A percentile compares a stretch with the other conserved stretches of the same genome.
phyloP scores from a whole-genome alignment of 2,888 invertebrate species.

The Netelia inedita region DNA sequence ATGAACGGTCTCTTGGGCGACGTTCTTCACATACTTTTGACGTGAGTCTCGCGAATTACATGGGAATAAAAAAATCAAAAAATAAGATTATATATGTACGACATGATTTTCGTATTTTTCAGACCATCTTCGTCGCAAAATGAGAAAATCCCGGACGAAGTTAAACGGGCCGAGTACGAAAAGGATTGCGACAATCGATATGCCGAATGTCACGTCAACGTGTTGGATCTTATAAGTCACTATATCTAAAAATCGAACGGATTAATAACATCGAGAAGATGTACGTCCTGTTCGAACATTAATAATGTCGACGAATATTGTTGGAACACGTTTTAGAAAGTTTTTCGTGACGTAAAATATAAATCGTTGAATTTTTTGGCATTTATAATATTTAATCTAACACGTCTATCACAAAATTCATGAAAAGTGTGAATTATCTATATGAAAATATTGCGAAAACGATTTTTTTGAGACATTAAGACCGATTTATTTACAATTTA shows the following conservation, averaged over 20 bases:
- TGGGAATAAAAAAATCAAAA: not conserved
- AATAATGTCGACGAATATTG: too few relatives aligned
- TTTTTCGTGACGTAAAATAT: too few relatives aligned
- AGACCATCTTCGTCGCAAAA: constrained; percentile 88
- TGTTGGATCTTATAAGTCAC: constrained; percentile 86
- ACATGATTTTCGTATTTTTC: constrained; percentile 73
- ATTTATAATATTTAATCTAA: too few relatives aligned
- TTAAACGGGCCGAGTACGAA: constrained; percentile 86
- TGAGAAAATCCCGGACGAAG: constrained; percentile 86
- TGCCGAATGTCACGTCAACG: constrained; percentile 86
- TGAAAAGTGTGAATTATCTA: too few relatives aligned
- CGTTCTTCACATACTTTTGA: constrained; percentile 89
- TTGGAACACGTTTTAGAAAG: too few relatives aligned
- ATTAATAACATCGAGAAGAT: not conserved
- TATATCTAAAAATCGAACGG: constrained; percentile 45
- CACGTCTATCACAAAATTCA: too few relatives aligned
- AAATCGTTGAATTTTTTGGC: too few relatives aligned
- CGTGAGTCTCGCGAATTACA: constrained; percentile 86
- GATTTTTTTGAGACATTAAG: not conserved
- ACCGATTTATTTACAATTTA: constrained; percentile 58
- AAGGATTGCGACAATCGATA: constrained; percentile 85
- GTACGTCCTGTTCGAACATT: too few relatives aligned
- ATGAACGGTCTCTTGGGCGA: constrained; percentile 89
- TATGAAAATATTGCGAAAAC: too few relatives aligned
- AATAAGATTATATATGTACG: not conserved